Evolutionary conservation across 1,140 invertebrate genomes (phyloP), one percentile per base, ranked within the genome.

Genomic region (Venturia canescens): DNA sequence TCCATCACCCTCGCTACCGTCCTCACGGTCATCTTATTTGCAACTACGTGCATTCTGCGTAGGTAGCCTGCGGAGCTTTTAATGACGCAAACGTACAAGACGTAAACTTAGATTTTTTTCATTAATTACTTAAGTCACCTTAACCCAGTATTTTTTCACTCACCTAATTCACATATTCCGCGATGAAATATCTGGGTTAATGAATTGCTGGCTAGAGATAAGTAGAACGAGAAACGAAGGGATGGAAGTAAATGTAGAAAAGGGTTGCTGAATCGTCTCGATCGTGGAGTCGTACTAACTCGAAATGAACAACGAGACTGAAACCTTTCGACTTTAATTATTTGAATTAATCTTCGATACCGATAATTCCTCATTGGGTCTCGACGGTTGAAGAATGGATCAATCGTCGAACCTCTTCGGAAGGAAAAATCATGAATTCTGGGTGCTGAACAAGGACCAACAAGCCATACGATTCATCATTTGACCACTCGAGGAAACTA

Each of bases 131-230:
- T 53, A 3, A 53, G 16, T 21, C 18, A 53, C 3, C 50, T 53
- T 53, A 18, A 53, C n/a, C 50, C 50, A 21, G 50, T n/a, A 53
- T n/a, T 1, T 18, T 21, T 3, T 63, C 60, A 63, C 60, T 63
- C n/a, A 26, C 11, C 21, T 23, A 44, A 9, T 44, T 44, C 60
- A 76, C 27, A 34, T 53, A 44, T 6, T 26, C 69, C 23, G 11
- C 3, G 38, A 34, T 57, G 29, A 72, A 78, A 63, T 78, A 83
- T 81, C 76, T 81, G 80, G 82, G 82, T 83, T 83, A 83, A 83
- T 81, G 82, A 83, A 83, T 81, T 83, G 76, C 76, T 77, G 38
- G 69, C 27, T 70, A 27, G 50, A 57, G 27, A 78, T 48, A 60
- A 76, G 29, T 53, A 70, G 66, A 74, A 79, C 34, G 70, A 71